Percentiles rank a stretch among this genome's conserved stretches.
phyloP scores from a whole-genome alignment of 2,888 invertebrate genomes.

The Tridacna gigas region DNA sequence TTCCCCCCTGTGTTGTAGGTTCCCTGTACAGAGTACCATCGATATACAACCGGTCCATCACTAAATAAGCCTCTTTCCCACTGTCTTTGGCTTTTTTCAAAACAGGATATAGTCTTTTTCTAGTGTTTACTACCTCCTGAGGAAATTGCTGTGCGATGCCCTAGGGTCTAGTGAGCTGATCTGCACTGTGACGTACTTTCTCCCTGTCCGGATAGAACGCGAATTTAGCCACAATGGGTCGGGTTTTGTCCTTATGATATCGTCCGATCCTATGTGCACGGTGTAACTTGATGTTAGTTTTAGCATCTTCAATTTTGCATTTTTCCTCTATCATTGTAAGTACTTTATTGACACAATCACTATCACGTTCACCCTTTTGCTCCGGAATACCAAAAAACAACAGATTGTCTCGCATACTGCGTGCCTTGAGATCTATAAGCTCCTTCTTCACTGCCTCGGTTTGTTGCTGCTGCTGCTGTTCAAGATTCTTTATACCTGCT shows the following conservation, averaged over 20 bases:
- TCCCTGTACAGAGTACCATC: neutral
- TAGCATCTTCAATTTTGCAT: slow-evolving; percentile 17
- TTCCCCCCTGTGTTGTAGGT: neutral
- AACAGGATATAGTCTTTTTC: neutral
- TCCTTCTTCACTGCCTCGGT: neutral
- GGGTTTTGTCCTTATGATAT: neutral
- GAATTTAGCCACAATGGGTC: slow-evolving; percentile 6
- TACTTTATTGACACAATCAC: slow-evolving; percentile 4
- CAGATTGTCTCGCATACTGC: slow-evolving; percentile 18
- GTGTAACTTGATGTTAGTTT: slow-evolving; percentile 32
- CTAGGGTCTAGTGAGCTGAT: neutral
- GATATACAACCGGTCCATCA: neutral
- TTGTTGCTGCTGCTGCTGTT: neutral
- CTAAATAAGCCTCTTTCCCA: neutral
- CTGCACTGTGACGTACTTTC: neutral
- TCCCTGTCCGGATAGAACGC: neutral
- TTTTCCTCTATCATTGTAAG: slow-evolving; percentile 5
- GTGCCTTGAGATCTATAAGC: neutral
- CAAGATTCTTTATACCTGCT: neutral
- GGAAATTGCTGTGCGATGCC: neutral
- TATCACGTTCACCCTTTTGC: slow-evolving; percentile 20
- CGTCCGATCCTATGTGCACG: slow-evolving; percentile 40
- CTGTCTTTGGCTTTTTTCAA: neutral
- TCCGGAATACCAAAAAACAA: slow-evolving; percentile 12
- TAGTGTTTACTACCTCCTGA: slow-evolving; percentile 13